Percentiles rank a stretch among this genome's conserved stretches.
These are phyloP conservation scores for Saguinus imperator DNA, from an alignment of 2,113 vertebrate species.

Conservation along the genomic window DNA sequence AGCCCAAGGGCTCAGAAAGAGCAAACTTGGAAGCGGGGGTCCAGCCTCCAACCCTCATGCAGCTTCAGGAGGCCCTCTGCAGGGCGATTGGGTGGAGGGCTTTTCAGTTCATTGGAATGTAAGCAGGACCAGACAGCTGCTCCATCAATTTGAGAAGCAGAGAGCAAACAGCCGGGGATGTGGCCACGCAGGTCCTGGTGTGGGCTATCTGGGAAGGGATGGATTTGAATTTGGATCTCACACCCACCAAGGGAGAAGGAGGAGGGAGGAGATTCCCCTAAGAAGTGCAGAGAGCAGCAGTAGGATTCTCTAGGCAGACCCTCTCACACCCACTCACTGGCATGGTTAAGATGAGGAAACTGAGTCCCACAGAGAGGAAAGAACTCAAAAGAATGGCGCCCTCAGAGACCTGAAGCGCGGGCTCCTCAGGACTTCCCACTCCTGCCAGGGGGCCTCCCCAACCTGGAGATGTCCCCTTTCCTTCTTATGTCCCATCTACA, in stretches of 20 bases:
- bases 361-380: neutral
- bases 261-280: neutral
- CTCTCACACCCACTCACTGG: neutral
- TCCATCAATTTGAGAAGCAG: neutral
- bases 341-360: constrained; percentile 6
- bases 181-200: neutral
- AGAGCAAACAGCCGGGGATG: neutral
- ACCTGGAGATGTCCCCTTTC: neutral
- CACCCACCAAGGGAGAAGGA: neutral
- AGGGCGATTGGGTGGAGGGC: too few relatives aligned
- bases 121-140: neutral
- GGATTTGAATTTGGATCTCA: neutral
- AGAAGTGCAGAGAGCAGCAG: neutral
- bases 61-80: too few relatives aligned
- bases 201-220: neutral
- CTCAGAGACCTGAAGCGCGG: neutral
- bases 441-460: neutral
- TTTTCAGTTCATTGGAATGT: neutral
- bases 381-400: too few relatives aligned
- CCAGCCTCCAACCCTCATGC: neutral
- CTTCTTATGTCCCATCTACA: neutral
- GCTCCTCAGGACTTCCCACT: neutral
- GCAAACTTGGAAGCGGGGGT: neutral
- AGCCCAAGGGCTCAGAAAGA: neutral
- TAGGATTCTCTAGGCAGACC: neutral